Evolutionary conservation across 2,113 vertebrate genomes (phyloP).

Genomic region (Artemisiospiza belli): DNA sequence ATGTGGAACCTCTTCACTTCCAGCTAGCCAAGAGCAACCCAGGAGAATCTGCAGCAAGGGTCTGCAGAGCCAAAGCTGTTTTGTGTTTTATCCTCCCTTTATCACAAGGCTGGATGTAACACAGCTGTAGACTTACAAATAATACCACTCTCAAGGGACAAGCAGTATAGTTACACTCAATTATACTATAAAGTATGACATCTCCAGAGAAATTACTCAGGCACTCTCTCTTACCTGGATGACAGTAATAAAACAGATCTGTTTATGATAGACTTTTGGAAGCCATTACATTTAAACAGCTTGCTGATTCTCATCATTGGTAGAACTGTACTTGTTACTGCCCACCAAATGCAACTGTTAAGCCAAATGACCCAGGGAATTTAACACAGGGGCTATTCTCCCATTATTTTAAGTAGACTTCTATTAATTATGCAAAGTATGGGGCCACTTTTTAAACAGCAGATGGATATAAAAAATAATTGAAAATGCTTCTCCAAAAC

Average conservation of each 20-base stretch:
- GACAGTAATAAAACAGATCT: constrained; percentile 69
- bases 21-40: not conserved
- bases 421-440: constrained; percentile 27
- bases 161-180: constrained; percentile 63
- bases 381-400: not conserved
- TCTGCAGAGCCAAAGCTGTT: not conserved
- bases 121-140: constrained; percentile 52
- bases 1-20: not conserved
- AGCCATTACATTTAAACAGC: constrained; percentile 50
- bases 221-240: constrained; percentile 61
- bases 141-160: constrained; percentile 35
- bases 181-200: constrained; percentile 68
- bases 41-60: not conserved
- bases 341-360: constrained; percentile 33
- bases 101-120: constrained; percentile 9
- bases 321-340: constrained; percentile 8
- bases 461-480: not conserved
- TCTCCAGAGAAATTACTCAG: constrained; percentile 60
- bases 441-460: not conserved
- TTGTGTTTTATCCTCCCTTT: constrained; percentile 16
- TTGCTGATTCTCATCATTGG: constrained; percentile 45
- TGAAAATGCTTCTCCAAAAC: not conserved
- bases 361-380: constrained; percentile 44
- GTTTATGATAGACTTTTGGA: constrained; percentile 64
- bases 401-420: constrained; percentile 39